Base-by-base conservation (phyloP, 2,113 vertebrate species). In the Melanocharis versteri region DNA sequence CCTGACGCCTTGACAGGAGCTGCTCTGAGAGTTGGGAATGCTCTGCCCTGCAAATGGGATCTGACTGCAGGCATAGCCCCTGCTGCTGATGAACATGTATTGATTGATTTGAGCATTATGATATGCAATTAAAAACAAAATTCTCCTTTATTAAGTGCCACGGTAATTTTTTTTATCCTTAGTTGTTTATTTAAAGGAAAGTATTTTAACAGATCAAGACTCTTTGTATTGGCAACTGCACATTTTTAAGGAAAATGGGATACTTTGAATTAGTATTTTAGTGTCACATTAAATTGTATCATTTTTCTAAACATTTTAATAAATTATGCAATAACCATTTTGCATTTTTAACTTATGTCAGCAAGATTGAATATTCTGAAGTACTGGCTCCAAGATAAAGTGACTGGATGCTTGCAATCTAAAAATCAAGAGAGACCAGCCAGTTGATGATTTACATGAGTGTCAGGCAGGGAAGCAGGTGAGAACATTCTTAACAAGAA, bases 1-100 rank as follows among this genome's bases (percentile, higher is more conserved):
- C 83, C 98, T 99, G 76, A 99, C 99, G 4, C 99, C 99, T 65
- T 99, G 97, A 98, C n/a, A 5, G 15, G 47, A 94, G 54, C 26
- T 16, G 39, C 45, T 31, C 62, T 7, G 44, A 30, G 48, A 73
- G 30, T 15, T 62, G 60, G 92, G 79, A 72, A n/a, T 39, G 26
- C 51, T 79, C 69, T 91, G 81, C 47, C 77, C 64, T 94, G 72
- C 83, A 73, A 21, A 51, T 10, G 27, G 2, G 16, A 68, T 16
- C 18, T 0, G 12, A 57, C 70, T 86, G 83, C 66, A 77, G 83
- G 94, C 66, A 30, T 35, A 64, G 66, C 61, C 89, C 83, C 92
- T 97, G 92, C 94, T 96, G 7, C 56, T 81, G 57, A 8, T 92
- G 80, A 93, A 71, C 66, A 15, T 96, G 23, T 97, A 66, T 71